Base-by-base conservation (phyloP, 2,113 vertebrate genomes). In the Noturus placidus region DNA sequence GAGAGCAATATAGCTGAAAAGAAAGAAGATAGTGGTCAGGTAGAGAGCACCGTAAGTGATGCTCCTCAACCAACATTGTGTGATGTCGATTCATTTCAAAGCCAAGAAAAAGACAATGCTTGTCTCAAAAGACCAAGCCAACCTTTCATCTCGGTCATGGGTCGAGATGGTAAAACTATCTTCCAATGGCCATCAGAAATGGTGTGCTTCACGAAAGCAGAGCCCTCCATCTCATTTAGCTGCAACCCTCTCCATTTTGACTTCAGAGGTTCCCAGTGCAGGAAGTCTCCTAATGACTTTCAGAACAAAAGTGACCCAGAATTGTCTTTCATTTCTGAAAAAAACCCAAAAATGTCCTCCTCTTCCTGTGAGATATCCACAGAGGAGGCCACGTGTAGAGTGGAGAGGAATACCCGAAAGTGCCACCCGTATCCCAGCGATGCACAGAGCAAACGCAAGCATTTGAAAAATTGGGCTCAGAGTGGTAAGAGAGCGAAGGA, bases 131-230 rank as follows among this genome's bases (percentile, higher is more conserved):
- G 92, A 87, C 93, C 93, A 10, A 89, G 83, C 65, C 91, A 95
- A 13, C 95, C 96, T 0, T 97, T 97, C 89, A 92, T 95, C 87
- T 96, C 97, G 0, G 96, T 97, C 15, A 88, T 96, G 79, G 96
- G 95, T 91, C 96, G 95, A 92, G 92, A 95, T 11, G 94, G 96
- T 5, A 95, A 94, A 22, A 96, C 94, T n/a, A 86, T 96, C 88
- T 96, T 97, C 91, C 97, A 96, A 85, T 97, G 97, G 97, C 97
- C 97, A 27, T 96, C 97, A 0, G 97, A 97, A 93, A 97, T 97
- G 96, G 89, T 97, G 72, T 91, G 91, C 84, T 97, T 96, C 77
- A 97, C 97, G 13, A 93, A 81, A 72, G 95, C 95, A 15, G 92
- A 94, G 59, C 97, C 96, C n/a, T 94, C 96, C 0, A 87, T 97